These are phyloP conservation scores for Epinephelus coioides DNA, from an alignment of 2,797 vertebrate species.

Conservation along the genomic window DNA sequence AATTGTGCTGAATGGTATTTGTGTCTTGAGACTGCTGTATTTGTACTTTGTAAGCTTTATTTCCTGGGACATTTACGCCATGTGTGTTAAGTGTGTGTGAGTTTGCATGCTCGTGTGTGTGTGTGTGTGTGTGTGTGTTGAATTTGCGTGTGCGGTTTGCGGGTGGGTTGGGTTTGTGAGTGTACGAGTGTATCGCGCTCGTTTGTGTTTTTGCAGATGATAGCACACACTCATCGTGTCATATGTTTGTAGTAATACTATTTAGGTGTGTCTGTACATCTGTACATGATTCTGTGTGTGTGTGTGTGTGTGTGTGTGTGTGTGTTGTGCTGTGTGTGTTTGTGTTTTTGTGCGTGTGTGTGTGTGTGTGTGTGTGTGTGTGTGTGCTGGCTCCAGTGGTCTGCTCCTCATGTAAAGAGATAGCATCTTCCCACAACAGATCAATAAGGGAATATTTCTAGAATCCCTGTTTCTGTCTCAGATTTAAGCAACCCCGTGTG, in stretches of 20 bases:
- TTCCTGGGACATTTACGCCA: slow-evolving; percentile 40
- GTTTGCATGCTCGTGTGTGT: slow-evolving; percentile 22
- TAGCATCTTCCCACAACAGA: slow-evolving; percentile 83
- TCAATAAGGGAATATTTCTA: slow-evolving; percentile 82
- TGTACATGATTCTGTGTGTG: slow-evolving; percentile 10
- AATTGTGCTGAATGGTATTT: slow-evolving; percentile 57
- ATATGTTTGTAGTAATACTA: slow-evolving; percentile 58
- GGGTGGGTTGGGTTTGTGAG: slow-evolving; percentile 16
- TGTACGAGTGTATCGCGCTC: slow-evolving; percentile 30
- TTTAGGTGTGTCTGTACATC: slow-evolving; percentile 42
- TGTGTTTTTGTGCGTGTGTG: slow-evolving; percentile 29
- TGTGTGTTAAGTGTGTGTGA: slow-evolving; percentile 23
- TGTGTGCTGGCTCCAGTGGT: slow-evolving; percentile 77
- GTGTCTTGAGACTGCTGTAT: slow-evolving; percentile 51
- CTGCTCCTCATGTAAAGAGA: slow-evolving; percentile 80
- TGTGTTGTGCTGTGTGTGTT: slow-evolving; percentile 12
- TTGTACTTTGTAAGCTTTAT: slow-evolving; percentile 58
- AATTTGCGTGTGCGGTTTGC: slow-evolving; percentile 24
- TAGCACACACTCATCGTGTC: slow-evolving; percentile 51
- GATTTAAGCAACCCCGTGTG: slow-evolving; percentile 44
- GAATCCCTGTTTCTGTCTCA: slow-evolving; percentile 68
- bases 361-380: slow-evolving; percentile 9
- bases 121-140: slow-evolving; percentile 15
- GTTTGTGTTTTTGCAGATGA: slow-evolving; percentile 57
- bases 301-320: background rate